Evolutionary conservation across 2,113 vertebrate species (phyloP), one percentile per base, ranked within the genome.

Genomic region (Drymodes brunneopygia): DNA sequence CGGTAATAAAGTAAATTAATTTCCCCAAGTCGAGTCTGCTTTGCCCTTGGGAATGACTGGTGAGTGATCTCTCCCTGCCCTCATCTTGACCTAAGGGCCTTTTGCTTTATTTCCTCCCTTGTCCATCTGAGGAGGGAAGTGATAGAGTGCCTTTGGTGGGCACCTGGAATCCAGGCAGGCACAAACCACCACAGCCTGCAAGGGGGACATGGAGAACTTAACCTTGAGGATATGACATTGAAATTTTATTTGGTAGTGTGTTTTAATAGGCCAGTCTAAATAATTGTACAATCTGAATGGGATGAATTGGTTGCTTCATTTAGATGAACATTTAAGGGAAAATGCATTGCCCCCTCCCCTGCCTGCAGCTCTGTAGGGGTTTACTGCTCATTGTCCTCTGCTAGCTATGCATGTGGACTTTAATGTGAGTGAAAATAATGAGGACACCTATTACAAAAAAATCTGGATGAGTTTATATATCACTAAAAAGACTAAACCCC

Each of bases 401-500:
- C 29, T 78, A 54, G 18, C 42, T 86, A 5, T 45, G 29, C 19
- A 8, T 19, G 35, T 74, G 35, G 51, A 33, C 47, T 92, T 73
- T 50, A 70, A 78, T 33, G 17, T 48, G 67, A 86, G 24, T 35
- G 14, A 71, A 83, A 86, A 81, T 29, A 85, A 81, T 42, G 33
- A 51, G 40, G 86, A 53, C 5, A 18, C 12, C 31, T 14, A 29
- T 47, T 57, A 36, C 8, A 50, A 71, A 78, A 75, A 20, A 27
- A 50, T 9, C 40, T 8, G 5, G 3, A 1, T 72, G 70, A 50
- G 5, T 27, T 48, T 40, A 53, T 75, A 29, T 61, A 42, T 42
- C 10, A 40, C 14, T 40, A 40, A 40, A 75, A 72, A 51, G 5
- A 5, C 64, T 31, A 53, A 85, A 48, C 4, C 0, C 0, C 1